Conservation (phyloP, 1,140 invertebrate genomes). For the Dendroctonus ponderosae region DNA sequence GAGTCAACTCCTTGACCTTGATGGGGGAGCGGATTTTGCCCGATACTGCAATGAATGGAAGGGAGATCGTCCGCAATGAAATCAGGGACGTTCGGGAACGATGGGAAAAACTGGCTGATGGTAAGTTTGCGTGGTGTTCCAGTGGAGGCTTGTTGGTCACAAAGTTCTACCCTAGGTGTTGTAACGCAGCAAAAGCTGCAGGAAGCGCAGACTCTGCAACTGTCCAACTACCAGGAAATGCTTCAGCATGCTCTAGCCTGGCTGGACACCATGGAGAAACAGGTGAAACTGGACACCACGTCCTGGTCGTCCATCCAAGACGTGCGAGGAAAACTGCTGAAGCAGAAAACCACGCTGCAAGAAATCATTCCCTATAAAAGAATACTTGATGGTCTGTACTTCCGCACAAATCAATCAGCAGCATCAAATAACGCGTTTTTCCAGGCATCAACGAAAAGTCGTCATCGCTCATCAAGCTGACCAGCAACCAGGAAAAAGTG, state of each 20-base stretch:
- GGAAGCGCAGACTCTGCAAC: conserved; percentile 80
- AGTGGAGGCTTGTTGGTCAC: no score
- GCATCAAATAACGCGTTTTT: no score
- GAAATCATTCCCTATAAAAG: conserved; percentile 88
- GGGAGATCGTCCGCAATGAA: conserved; percentile 83
- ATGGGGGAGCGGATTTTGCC: conserved; percentile 84
- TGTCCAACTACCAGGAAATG: conserved; percentile 82
- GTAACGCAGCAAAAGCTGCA: conserved; percentile 78
- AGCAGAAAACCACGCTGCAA: conserved; percentile 82
- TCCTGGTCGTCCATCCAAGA: conserved; percentile 77
- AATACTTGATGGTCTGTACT: conserved; percentile 71
- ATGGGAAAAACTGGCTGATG: conserved; percentile 82
- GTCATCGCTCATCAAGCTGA: conserved; percentile 62
- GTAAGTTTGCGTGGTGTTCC: no score
- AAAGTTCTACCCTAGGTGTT: no score
- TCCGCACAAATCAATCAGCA: no score
- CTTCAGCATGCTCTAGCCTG: conserved; percentile 79
- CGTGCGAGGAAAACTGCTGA: conserved; percentile 80
- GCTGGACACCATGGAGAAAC: conserved; percentile 84
- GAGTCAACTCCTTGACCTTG: conserved; percentile 68
- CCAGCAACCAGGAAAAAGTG: conserved; percentile 61
- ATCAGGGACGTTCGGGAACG: conserved; percentile 73
- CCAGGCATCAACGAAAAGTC: conserved; percentile 78
- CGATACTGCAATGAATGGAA: conserved; percentile 84
- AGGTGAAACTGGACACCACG: conserved; percentile 70